Percentiles rank a stretch among this genome's conserved stretches.
Evolutionary conservation across 2,888 invertebrate genomes (phyloP).

Genomic region (Cephus nigrinus): DNA sequence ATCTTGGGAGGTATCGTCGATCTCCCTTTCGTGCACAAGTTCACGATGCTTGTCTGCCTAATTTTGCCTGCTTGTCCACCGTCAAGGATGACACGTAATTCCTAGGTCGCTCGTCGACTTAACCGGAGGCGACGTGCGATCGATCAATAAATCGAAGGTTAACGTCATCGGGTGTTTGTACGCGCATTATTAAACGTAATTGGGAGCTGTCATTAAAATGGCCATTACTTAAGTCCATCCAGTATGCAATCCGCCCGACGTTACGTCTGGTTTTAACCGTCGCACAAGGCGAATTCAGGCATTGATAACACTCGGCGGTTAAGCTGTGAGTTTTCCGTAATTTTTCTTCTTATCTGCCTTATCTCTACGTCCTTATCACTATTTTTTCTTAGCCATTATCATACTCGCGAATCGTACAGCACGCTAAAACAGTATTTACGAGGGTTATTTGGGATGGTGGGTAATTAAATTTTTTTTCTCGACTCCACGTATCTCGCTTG

Average conservation of each 20-base stretch:
- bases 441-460: neutral
- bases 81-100: neutral
- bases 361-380: neutral
- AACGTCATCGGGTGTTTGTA: neutral
- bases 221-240: neutral
- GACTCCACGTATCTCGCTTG: no score
- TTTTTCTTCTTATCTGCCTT: neutral
- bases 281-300: no score
- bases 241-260: neutral
- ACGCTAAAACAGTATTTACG: neutral
- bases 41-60: neutral
- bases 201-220: neutral
- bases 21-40: no score
- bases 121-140: neutral
- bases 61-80: neutral
- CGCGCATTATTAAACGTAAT: neutral
- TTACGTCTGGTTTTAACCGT: neutral
- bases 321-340: neutral
- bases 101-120: neutral
- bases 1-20: no score
- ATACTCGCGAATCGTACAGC: neutral
- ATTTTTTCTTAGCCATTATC: neutral
- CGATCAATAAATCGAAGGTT: conserved; percentile 2
- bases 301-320: no score
- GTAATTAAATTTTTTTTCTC: neutral